phyloP scores from a whole-genome alignment of 92 coral and sea anemone genomes.

The Metridium senile region DNA sequence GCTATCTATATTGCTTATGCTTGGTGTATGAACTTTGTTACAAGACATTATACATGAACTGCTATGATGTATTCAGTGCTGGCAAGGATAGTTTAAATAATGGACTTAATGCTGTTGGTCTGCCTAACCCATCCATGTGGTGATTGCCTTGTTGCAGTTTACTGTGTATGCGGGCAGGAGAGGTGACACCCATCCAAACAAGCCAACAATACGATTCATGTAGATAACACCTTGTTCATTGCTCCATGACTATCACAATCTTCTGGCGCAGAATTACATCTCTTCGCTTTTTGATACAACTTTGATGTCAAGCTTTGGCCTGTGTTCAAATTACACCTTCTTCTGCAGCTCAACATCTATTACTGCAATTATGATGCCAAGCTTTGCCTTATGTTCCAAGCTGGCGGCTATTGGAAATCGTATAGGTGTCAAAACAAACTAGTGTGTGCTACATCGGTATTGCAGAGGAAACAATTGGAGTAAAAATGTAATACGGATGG shows the following conservation, averaged over 20 bases:
- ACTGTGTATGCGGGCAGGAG: constrained; percentile 16
- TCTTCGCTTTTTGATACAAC: neutral
- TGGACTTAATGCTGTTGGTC: constrained; percentile 12
- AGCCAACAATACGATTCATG: neutral
- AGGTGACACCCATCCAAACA: constrained; percentile 41
- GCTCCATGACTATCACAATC: neutral
- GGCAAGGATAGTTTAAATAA: neutral
- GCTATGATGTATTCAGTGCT: constrained; percentile 13
- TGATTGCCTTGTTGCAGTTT: constrained; percentile 12
- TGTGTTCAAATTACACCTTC: no score
- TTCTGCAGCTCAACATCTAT: no score
- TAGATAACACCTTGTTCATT: neutral
- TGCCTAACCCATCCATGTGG: neutral
- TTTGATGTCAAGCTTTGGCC: neutral
- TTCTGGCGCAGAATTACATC: neutral
- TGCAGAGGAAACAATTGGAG: no score
- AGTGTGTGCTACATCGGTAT: no score
- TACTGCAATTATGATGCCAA: no score
- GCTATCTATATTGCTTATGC: constrained; percentile 21
- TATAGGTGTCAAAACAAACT: no score
- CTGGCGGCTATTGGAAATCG: no score
- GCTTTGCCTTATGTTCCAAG: no score
- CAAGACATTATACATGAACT: constrained; percentile 19
- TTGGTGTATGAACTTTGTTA: constrained; percentile 30
- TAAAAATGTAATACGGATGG: no score